These are phyloP conservation scores for Melanargia galathea DNA, from an alignment of 2,888 invertebrate genomes.

Conservation along the genomic window DNA sequence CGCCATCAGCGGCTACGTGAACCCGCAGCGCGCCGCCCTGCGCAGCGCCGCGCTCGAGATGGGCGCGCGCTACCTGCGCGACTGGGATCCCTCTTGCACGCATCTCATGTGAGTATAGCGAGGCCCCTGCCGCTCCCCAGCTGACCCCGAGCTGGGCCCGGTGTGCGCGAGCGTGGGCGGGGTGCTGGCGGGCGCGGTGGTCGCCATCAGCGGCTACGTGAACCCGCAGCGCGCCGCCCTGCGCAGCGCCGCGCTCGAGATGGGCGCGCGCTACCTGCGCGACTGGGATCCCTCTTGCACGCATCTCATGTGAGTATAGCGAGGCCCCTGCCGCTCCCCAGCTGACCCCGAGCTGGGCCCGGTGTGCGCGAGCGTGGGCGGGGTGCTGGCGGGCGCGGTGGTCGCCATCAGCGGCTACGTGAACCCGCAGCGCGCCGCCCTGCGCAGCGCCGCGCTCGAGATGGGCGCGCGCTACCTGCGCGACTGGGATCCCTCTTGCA, in stretches of 20 bases:
- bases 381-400: too few species aligned
- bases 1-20: neutral
- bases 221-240: neutral
- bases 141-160: too few species aligned
- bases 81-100: neutral
- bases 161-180: too few species aligned
- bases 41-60: neutral
- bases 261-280: neutral
- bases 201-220: neutral
- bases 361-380: too few species aligned
- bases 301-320: neutral
- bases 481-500: neutral
- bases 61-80: neutral
- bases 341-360: too few species aligned
- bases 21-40: neutral
- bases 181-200: too few species aligned
- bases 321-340: too few species aligned
- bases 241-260: neutral
- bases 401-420: neutral
- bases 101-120: neutral
- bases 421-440: neutral
- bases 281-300: neutral
- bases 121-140: too few species aligned
- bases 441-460: neutral
- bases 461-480: neutral